A percentile compares a stretch with the other conserved stretches of the same genome.
These are phyloP conservation scores for Zaprionus inermis DNA, from an alignment of 1,140 invertebrate species.

Conservation along the genomic window DNA sequence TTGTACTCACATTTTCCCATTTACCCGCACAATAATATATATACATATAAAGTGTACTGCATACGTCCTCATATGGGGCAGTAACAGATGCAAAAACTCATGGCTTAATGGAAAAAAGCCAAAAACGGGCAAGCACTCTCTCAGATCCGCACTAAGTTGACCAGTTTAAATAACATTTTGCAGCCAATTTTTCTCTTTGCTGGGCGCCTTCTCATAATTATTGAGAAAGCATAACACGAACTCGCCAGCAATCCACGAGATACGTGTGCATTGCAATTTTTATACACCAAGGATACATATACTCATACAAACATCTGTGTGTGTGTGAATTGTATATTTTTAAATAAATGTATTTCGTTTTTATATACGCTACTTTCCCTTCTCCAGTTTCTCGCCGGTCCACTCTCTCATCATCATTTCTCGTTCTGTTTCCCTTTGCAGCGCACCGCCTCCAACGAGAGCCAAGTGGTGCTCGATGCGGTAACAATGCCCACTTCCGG, in stretches of 20 bases:
- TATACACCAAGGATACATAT: too few relatives aligned
- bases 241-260: constrained; percentile 55
- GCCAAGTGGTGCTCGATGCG: constrained; percentile 86
- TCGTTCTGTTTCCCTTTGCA: constrained; percentile 68
- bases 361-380: constrained; percentile 42
- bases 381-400: neutral
- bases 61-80: neutral
- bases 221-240: constrained; percentile 41
- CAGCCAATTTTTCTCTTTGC: constrained; percentile 6
- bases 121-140: constrained; percentile 15
- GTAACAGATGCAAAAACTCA: constrained; percentile 21
- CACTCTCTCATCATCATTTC: constrained; percentile 3
- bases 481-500: constrained; percentile 88
- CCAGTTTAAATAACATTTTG: constrained; percentile 32
- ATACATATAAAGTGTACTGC: neutral
- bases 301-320: constrained; percentile 25
- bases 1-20: constrained; percentile 7
- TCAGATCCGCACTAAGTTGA: constrained; percentile 27
- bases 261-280: constrained; percentile 51
- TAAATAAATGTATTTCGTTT: constrained; percentile 54
- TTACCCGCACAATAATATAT: neutral
- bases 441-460: constrained; percentile 87
- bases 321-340: constrained; percentile 40
- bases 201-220: constrained; percentile 50
- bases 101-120: constrained; percentile 11